Evolutionary conservation across 1,140 invertebrate species (phyloP).

Genomic region (Tetragnatha versicolor): DNA sequence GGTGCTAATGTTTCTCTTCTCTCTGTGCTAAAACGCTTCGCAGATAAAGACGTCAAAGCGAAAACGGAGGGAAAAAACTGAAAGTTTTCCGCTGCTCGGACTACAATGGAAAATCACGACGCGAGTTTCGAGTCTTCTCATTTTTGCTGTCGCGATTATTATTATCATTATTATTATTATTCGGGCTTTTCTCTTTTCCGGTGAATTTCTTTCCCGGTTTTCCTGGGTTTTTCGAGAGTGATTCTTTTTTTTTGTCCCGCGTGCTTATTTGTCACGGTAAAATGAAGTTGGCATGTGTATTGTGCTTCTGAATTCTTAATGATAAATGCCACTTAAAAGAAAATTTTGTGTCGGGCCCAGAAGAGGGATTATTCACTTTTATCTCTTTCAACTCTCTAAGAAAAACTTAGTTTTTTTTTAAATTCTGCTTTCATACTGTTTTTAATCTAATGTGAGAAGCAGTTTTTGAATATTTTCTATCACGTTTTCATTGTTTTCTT

Average conservation of each 20-base stretch:
- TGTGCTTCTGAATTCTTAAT: constrained; percentile 21
- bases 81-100: constrained; percentile 13
- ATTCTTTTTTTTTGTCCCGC: not conserved
- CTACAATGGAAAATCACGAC: not conserved
- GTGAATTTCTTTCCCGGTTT: not conserved
- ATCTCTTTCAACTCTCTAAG: not conserved
- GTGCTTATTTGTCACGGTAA: constrained; percentile 29
- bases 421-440: no score
- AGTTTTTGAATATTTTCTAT: no score
- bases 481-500: no score
- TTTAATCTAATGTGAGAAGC: no score
- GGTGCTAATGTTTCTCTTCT: constrained; percentile 16
- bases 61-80: constrained; percentile 14
- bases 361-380: not conserved
- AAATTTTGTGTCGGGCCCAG: constrained; percentile 30
- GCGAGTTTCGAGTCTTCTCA: not conserved
- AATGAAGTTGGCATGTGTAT: constrained; percentile 28
- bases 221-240: not conserved
- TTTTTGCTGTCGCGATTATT: constrained; percentile 19
- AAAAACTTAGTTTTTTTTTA: not conserved
- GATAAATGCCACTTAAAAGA: constrained; percentile 37
- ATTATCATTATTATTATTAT: not conserved
- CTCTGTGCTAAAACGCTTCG: constrained; percentile 8
- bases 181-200: constrained; percentile 3
- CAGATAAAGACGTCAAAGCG: constrained; percentile 16